Base-by-base conservation (phyloP, 2,888 invertebrate genomes). In the Balanococcus diminutus region DNA sequence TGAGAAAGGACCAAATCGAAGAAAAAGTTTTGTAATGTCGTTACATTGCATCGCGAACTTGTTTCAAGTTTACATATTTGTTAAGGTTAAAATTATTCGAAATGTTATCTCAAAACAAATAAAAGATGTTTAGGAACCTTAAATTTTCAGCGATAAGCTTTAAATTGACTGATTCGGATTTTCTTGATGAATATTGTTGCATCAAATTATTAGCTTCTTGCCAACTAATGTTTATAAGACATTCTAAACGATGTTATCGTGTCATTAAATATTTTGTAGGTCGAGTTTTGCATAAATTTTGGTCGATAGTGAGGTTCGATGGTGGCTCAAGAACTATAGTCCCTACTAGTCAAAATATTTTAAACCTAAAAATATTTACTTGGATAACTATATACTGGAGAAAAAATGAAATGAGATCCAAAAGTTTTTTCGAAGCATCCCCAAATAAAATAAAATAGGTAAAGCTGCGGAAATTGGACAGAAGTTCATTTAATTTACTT, bases 71-170 rank as follows among this genome's bases (percentile, higher is more conserved):
- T 67, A 67, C 61, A 28, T 46, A 46, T 67, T 67, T 28, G 28
- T 67, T 14, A 67, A 28, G 14, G 51, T 28, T 67, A 14, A 28
- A 67, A 67, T 67, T 67, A 67, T 28, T 67, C 28, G 25, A 67
- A 67, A 67, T 67, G 28, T 28, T 67, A 67, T 67, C 61, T 22
- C 28, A 67, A 28, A 67, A 9, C 61, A 28, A 67, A 67, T 28
- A 67, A 51, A n/a, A 11, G 9, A 25, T 67, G 61, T 28, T 67
- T 67, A 67, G 61, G 61, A 67, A 25, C 61, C 11, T 25, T 67
- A 67, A 67, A 67, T 67, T 67, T 67, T 67, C 11, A 11, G 28
- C 61, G 61, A 67, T 67, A 67, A 67, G 61, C 61, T 67, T 28
- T 67, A 28, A 67, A 67, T 67, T 67, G 61, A 67, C 61, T 28